These are phyloP conservation scores for Drosophila malerkotliana DNA, from an alignment of 1,140 invertebrate genomes.

Conservation along the genomic window DNA sequence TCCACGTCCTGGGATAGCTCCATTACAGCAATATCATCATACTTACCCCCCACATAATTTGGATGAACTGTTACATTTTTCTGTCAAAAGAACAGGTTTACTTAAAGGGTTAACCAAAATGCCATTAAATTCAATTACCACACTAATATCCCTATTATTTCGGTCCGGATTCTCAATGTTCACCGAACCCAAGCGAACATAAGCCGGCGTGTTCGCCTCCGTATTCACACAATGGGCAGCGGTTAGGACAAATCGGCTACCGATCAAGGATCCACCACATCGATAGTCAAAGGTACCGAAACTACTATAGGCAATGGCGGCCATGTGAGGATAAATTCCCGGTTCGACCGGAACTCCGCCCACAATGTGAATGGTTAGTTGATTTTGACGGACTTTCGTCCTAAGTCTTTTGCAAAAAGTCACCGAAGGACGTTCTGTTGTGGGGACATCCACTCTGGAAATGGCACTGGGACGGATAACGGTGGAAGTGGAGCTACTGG, in stretches of 20 bases:
- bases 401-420: slow-evolving; percentile 37
- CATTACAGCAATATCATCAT: slow-evolving; percentile 74
- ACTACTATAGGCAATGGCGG: slow-evolving; percentile 55
- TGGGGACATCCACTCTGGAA: slow-evolving; percentile 12
- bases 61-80: slow-evolving; percentile 54
- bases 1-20: slow-evolving; percentile 48
- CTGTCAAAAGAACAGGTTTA: slow-evolving; percentile 1
- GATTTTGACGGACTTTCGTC: not conserved
- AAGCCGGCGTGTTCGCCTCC: slow-evolving; percentile 22
- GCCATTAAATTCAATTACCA: slow-evolving; percentile 25
- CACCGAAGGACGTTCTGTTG: slow-evolving; percentile 16
- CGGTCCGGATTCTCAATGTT: slow-evolving; percentile 35
- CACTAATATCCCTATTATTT: slow-evolving; percentile 42
- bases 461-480: not conserved
- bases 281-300: slow-evolving; percentile 68
- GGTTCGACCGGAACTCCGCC: slow-evolving; percentile 58
- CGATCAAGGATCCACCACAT: slow-evolving; percentile 85
- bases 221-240: slow-evolving; percentile 90
- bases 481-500: slow-evolving; percentile 1
- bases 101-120: not conserved
- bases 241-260: slow-evolving; percentile 85
- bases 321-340: slow-evolving; percentile 79
- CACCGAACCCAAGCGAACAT: slow-evolving; percentile 69
- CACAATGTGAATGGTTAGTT: slow-evolving; percentile 61
- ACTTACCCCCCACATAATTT: slow-evolving; percentile 60